These are phyloP conservation scores for Punctoribates punctum DNA, from an alignment of 2,888 invertebrate species.

Conservation along the genomic window DNA sequence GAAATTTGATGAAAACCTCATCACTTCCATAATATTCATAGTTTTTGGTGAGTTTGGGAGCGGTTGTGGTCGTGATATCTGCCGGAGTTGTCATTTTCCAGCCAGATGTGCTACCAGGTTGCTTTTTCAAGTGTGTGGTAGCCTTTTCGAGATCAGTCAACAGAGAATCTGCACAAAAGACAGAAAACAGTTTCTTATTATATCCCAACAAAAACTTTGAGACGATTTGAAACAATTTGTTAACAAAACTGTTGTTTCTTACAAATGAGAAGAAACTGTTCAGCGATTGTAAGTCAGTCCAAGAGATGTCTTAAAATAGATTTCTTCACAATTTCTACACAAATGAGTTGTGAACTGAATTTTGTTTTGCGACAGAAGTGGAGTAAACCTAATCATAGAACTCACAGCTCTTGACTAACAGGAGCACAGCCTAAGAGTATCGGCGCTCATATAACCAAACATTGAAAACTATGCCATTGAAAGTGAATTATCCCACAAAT, in stretches of 20 bases:
- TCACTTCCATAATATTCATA: constrained; percentile 41
- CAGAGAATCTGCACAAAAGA: constrained; percentile 71
- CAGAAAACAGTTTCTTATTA: background rate
- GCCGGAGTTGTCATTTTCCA: constrained; percentile 38
- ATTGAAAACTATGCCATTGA: constrained; percentile 1
- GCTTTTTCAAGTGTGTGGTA: constrained; percentile 67
- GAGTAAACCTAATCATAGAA: constrained; percentile 14
- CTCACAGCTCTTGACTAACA: background rate
- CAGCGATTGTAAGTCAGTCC: background rate
- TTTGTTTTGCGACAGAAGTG: background rate
- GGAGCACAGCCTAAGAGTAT: background rate
- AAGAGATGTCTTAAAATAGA: background rate
- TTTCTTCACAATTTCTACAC: background rate
- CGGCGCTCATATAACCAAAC: too few species aligned
- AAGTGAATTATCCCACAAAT: background rate
- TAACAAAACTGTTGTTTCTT: background rate
- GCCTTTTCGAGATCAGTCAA: constrained; percentile 88
- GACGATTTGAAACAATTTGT: background rate
- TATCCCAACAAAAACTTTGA: too few species aligned
- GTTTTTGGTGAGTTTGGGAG: constrained; percentile 33
- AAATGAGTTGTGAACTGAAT: background rate
- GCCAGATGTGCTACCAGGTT: constrained; percentile 31
- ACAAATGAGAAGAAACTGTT: background rate
- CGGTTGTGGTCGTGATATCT: constrained; percentile 26
- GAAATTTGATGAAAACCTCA: too few species aligned